These are phyloP conservation scores for Pygocentrus nattereri DNA, from an alignment of 2,797 vertebrate genomes.

Conservation along the genomic window DNA sequence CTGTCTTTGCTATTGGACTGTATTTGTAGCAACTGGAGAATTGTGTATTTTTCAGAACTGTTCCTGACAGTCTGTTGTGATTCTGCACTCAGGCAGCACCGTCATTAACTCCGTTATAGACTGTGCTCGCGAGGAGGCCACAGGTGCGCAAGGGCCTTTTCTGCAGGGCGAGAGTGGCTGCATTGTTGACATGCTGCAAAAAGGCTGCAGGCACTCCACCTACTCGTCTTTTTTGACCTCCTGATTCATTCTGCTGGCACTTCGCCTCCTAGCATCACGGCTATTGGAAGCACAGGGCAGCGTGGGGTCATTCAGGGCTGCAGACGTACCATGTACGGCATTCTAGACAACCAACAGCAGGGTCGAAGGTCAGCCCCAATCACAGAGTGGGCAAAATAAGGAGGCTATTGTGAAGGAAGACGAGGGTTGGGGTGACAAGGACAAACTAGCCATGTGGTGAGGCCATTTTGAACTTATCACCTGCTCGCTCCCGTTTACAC, in stretches of 20 bases:
- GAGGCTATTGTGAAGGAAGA: slow-evolving; percentile 41
- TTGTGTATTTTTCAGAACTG: too few species aligned
- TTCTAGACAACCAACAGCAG: slow-evolving; percentile 69
- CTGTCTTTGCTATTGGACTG: too few species aligned
- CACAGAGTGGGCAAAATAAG: slow-evolving; percentile 64
- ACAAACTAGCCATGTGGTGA: slow-evolving; percentile 1
- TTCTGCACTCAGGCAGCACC: background rate
- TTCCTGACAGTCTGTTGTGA: background rate
- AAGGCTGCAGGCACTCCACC: slow-evolving; percentile 65
- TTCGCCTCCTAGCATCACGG: slow-evolving; percentile 67
- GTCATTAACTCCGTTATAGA: slow-evolving; percentile 29
- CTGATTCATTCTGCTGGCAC: slow-evolving; percentile 69
- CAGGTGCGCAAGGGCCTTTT: slow-evolving; percentile 33
- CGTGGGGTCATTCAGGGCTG: slow-evolving; percentile 67
- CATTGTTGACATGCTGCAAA: slow-evolving; percentile 70
- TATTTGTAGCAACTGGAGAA: too few species aligned
- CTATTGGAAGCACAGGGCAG: slow-evolving; percentile 72
- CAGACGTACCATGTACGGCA: slow-evolving; percentile 74
- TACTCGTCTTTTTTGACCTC: slow-evolving; percentile 75
- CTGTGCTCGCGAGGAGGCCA: background rate
- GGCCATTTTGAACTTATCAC: background rate
- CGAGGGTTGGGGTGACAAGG: slow-evolving; percentile 14
- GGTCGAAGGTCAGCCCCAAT: slow-evolving; percentile 72
- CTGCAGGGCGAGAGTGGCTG: slow-evolving; percentile 65
- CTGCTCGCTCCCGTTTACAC: slow-evolving; percentile 9